Evolutionary conservation across 2,113 vertebrate genomes (phyloP).

Genomic region (Zingel zingel): DNA sequence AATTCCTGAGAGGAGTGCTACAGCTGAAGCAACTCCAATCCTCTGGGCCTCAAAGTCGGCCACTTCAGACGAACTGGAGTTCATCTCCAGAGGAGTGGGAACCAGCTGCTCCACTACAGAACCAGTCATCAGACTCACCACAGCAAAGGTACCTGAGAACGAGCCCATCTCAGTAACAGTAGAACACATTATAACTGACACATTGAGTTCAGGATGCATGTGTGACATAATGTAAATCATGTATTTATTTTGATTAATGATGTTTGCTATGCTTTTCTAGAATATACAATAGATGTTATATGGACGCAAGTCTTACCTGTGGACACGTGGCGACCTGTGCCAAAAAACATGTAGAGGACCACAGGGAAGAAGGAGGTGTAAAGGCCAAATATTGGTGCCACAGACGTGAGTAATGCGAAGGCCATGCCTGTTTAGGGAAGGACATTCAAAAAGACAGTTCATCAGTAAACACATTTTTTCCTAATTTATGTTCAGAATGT

Average conservation of each 20-base stretch:
- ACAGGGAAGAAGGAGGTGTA: slow-evolving; percentile 95
- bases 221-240: background rate
- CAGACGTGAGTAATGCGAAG: slow-evolving; percentile 92
- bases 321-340: slow-evolving; percentile 92
- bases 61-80: slow-evolving; percentile 81
- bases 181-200: background rate
- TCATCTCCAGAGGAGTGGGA: slow-evolving; percentile 83
- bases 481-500: background rate
- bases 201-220: background rate
- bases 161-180: slow-evolving; percentile 8
- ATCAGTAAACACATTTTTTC: background rate
- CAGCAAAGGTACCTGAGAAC: slow-evolving; percentile 91
- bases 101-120: slow-evolving; percentile 91
- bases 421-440: slow-evolving; percentile 87
- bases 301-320: slow-evolving; percentile 84
- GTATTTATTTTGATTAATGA: background rate
- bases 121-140: slow-evolving; percentile 93
- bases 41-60: slow-evolving; percentile 86
- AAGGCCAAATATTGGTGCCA: slow-evolving; percentile 93
- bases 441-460: slow-evolving; percentile 11
- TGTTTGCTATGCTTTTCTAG: background rate
- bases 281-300: background rate
- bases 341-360: slow-evolving; percentile 91
- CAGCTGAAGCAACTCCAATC: slow-evolving; percentile 88
- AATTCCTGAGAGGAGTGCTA: slow-evolving; percentile 90